Percentiles rank a stretch among this genome's conserved stretches.
phyloP scores from a whole-genome alignment of 1,140 invertebrate species.

The Aphaenogaster floridana region DNA sequence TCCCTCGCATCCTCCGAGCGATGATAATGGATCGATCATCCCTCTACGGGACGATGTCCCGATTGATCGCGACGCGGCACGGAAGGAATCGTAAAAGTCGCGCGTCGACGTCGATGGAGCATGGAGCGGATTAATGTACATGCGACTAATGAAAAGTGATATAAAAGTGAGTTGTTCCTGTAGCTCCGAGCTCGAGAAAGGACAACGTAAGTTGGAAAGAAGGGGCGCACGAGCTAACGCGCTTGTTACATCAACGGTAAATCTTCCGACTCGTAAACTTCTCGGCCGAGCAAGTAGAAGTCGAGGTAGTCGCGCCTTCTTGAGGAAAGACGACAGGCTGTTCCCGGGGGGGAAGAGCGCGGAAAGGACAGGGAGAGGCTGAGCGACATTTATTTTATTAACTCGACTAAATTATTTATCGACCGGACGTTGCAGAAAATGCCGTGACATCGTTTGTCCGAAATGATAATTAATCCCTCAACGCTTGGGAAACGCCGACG shows the following conservation, averaged over 20 bases:
- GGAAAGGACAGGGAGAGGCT: neutral
- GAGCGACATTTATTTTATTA: conserved; percentile 65
- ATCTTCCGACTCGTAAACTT: conserved; percentile 73
- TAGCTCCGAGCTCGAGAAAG: conserved; percentile 1
- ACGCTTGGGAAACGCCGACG: conserved; percentile 28
- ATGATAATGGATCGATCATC: conserved; percentile 51
- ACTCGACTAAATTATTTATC: conserved; percentile 64
- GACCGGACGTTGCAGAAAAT: conserved; percentile 1
- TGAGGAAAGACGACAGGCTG: conserved; percentile 38
- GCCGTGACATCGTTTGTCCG: conserved; percentile 27
- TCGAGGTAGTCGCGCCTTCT: conserved; percentile 17
- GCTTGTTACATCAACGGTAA: conserved; percentile 73
- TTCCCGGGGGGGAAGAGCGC: neutral
- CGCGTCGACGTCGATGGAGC: neutral
- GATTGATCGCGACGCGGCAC: neutral
- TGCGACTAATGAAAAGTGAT: conserved; percentile 43
- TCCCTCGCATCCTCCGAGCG: neutral
- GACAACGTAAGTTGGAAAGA: neutral
- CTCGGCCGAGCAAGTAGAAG: conserved; percentile 9
- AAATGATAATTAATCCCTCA: conserved; percentile 66
- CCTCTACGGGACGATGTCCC: neutral
- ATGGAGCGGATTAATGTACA: neutral
- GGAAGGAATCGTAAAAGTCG: conserved; percentile 14
- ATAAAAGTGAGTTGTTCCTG: neutral
- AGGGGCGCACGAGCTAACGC: neutral